Base-by-base conservation (phyloP, 2,888 invertebrate genomes). In the Rhamnusium bicolor region DNA sequence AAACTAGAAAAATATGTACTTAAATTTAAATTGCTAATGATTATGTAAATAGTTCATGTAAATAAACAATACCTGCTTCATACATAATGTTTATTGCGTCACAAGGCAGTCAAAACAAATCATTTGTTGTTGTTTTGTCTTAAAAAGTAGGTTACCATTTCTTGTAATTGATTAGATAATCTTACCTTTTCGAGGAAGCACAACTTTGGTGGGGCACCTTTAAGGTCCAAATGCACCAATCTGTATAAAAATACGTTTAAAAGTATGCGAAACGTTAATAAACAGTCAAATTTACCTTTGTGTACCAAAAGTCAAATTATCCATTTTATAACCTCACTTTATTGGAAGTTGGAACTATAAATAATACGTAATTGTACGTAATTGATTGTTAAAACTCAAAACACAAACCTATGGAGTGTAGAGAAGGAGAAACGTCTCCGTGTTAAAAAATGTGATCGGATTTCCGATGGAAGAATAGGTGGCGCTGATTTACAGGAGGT, bases 171-270 rank as follows among this genome's bases (percentile, higher is more conserved):
- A 47, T 63, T 47, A 49, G 51, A 46, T 63, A 63, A 63, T 46
- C 18, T 79, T 82, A 89, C 91, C 88, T 91, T 90, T 86, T 91
- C 89, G 61, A 91, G 89, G 82, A 90, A 92, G 61, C 86, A 86
- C 5, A 93, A 86, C 84, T 91, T 92, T 47, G 93, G 92, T 4
- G 94, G 93, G 29, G 94, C 93, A 58, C 94, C 94, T 87, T 95
- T 95, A 71, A 95, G 85, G 87, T 95, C 94, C 77, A 95, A 88
- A 86, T 95, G 94, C 69, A 95, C 91, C 74, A 94, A 85, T 72
- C 85, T 86, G 76, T 74, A 76, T 75, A 53, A 47, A 74, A 51
- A 49, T 29, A 32, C 46, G 65, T 14, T 27, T 54, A 58, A 19
- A 21, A 24, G 7, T 49, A 61, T n/a, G n/a, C 12, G 24, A 46